Percentiles rank a stretch among this genome's conserved stretches.
These are phyloP conservation scores for Otus sunia DNA, from an alignment of 2,113 vertebrate species.

Conservation along the genomic window DNA sequence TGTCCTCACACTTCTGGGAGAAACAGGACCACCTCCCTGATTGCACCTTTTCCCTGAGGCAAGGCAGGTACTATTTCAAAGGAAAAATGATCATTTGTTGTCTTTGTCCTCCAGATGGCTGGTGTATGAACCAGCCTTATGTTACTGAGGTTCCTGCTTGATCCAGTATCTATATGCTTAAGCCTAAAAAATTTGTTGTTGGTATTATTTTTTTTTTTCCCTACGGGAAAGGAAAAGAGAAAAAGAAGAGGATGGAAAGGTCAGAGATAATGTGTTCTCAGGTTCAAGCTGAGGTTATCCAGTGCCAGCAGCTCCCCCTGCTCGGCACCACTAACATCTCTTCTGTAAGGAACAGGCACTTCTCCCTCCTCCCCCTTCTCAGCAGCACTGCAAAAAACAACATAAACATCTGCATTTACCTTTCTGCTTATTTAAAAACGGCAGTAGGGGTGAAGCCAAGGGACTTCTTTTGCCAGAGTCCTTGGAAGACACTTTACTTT, in stretches of 20 bases:
- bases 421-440: constrained; percentile 80
- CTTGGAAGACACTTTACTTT: constrained; percentile 40
- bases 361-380: background rate
- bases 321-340: background rate
- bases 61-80: background rate
- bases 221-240: background rate
- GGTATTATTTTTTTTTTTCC: background rate
- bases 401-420: constrained; percentile 74
- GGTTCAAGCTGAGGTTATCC: background rate
- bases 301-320: background rate
- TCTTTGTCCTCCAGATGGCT: background rate
- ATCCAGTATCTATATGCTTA: background rate
- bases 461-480: constrained; percentile 23
- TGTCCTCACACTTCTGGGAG: background rate
- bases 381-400: background rate
- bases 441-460: constrained; percentile 20
- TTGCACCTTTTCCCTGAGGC: background rate
- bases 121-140: background rate
- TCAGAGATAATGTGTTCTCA: background rate
- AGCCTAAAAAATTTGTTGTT: background rate
- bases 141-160: background rate
- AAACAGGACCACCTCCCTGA: background rate
- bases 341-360: background rate
- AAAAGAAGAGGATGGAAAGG: background rate
- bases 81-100: background rate